Percentiles rank a stretch among this genome's conserved stretches.
phyloP scores from a whole-genome alignment of 2,888 invertebrate species.

The Folsomia manolachei region DNA sequence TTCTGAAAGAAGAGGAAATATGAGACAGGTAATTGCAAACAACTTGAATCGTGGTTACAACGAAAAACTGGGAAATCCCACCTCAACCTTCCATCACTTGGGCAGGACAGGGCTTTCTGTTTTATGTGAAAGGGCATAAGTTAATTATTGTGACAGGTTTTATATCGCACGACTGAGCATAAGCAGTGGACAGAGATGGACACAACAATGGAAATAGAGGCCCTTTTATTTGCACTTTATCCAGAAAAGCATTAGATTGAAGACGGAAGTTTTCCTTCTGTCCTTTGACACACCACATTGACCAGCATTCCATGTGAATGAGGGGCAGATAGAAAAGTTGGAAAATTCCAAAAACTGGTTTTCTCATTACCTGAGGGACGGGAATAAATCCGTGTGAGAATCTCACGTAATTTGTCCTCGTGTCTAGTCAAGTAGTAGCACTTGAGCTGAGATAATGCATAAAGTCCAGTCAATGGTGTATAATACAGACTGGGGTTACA shows the following conservation, averaged over 20 bases:
- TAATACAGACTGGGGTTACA: too few species aligned
- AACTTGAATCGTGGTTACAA: not conserved
- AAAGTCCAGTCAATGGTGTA: too few species aligned
- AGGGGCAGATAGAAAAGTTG: not conserved
- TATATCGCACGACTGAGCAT: not conserved
- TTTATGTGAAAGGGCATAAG: not conserved
- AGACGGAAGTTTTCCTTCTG: not conserved
- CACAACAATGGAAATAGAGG: too few species aligned
- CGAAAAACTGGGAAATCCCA: not conserved
- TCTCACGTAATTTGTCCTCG: conserved; percentile 10
- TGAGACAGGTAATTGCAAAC: not conserved
- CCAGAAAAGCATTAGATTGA: too few species aligned
- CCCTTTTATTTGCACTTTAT: not conserved
- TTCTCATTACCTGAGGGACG: not conserved
- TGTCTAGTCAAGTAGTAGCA: conserved; percentile 8
- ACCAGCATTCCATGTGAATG: not conserved
- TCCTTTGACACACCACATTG: not conserved
- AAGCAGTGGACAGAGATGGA: too few species aligned
- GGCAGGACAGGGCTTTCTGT: not conserved
- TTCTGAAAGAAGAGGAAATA: not conserved
- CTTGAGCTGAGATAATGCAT: not conserved
- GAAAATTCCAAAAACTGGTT: conserved; percentile 8
- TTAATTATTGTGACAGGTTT: conserved; percentile 6
- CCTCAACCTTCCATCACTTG: not conserved
- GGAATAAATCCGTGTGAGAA: conserved; percentile 9